Evolutionary conservation across 1,140 invertebrate genomes (phyloP).

Genomic region (Ips nitidus): DNA sequence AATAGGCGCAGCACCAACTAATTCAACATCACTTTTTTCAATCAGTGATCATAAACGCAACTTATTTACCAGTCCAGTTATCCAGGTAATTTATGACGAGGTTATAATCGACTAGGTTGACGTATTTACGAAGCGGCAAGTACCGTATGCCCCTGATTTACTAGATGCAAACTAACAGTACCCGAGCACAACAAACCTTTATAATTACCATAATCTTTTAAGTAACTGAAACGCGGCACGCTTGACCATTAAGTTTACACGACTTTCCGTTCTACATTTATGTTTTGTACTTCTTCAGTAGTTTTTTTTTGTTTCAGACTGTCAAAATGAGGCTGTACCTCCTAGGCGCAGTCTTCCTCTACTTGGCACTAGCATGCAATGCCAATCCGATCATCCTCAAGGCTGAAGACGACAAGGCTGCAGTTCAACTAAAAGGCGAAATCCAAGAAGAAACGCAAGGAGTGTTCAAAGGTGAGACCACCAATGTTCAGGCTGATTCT

Average conservation of each 20-base stretch:
- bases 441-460: constrained; percentile 40
- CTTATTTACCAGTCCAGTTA: no score
- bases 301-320: constrained; percentile 18
- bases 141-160: constrained; percentile 18
- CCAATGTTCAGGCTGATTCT: constrained; percentile 7
- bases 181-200: constrained; percentile 9
- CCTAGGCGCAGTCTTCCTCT: constrained; percentile 42
- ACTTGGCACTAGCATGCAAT: constrained; percentile 39
- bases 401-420: constrained; percentile 27
- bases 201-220: constrained; percentile 25
- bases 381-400: constrained; percentile 43
- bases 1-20: no score
- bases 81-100: no score
- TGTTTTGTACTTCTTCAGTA: not conserved
- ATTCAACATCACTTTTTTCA: no score
- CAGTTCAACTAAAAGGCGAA: constrained; percentile 35
- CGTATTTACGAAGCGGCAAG: constrained; percentile 1
- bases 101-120: no score
- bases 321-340: constrained; percentile 41
- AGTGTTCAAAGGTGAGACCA: constrained; percentile 34
- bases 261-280: constrained; percentile 9
- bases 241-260: constrained; percentile 5
- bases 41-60: no score
- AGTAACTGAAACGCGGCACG: constrained; percentile 12
- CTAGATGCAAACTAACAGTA: constrained; percentile 18